These are phyloP conservation scores for Hydropotes inermis DNA, from an alignment of 2,113 vertebrate species.

Conservation along the genomic window DNA sequence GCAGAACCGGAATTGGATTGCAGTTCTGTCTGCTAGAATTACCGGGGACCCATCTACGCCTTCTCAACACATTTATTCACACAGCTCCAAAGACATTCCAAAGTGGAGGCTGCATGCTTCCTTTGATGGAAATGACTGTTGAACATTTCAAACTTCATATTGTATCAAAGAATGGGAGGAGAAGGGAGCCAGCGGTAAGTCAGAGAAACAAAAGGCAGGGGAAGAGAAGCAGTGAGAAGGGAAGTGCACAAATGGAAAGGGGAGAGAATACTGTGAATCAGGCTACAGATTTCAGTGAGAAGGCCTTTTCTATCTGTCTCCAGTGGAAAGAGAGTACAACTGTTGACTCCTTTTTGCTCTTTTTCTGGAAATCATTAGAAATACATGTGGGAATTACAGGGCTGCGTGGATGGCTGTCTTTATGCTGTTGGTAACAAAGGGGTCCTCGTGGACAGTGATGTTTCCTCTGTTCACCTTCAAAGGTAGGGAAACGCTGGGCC, in stretches of 20 bases:
- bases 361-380: slow-evolving; percentile 19
- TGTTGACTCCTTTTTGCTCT: not conserved
- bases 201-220: slow-evolving; percentile 25
- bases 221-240: not conserved
- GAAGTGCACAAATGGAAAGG: not conserved
- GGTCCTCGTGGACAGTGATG: not conserved
- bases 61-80: slow-evolving; percentile 66
- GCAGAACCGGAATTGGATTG: slow-evolving; percentile 57
- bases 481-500: not conserved
- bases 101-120: not conserved
- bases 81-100: slow-evolving; percentile 35
- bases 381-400: not conserved
- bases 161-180: slow-evolving; percentile 16
- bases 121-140: slow-evolving; percentile 23
- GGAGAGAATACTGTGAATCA: not conserved
- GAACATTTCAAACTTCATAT: slow-evolving; percentile 39
- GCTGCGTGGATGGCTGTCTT: not conserved
- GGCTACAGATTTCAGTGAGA: not conserved
- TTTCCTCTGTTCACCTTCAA: not conserved
- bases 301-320: not conserved
- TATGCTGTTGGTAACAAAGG: not conserved
- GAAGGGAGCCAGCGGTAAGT: not conserved
- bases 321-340: not conserved
- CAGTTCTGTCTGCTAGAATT: slow-evolving; percentile 62
- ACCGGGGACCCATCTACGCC: slow-evolving; percentile 37